These are phyloP conservation scores for Gordius sp. DNA, from an alignment of 2,888 invertebrate genomes.

Conservation along the genomic window DNA sequence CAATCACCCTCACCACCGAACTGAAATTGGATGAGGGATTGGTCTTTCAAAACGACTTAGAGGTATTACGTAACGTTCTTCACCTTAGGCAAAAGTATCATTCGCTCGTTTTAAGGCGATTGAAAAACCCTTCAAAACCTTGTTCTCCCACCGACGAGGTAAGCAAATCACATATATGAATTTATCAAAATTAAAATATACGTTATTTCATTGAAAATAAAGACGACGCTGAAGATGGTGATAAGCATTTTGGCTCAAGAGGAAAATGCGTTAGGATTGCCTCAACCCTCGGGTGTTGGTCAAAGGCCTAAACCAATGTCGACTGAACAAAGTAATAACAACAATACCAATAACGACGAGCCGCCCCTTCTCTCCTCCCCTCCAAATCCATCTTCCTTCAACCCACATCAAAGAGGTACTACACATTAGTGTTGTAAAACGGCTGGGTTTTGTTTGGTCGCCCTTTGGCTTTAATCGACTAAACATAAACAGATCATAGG, in stretches of 20 bases:
- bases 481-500: too few relatives aligned
- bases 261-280: constrained; percentile 42
- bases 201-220: neutral
- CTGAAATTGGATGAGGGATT: constrained; percentile 1
- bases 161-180: constrained; percentile 35
- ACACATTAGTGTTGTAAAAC: too few relatives aligned
- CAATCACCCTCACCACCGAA: too few relatives aligned
- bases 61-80: constrained; percentile 25
- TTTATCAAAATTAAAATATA: constrained; percentile 29
- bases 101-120: constrained; percentile 38
- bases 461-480: too few relatives aligned
- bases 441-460: too few relatives aligned
- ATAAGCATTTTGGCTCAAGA: constrained; percentile 43
- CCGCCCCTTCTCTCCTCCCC: too few relatives aligned
- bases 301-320: constrained; percentile 44
- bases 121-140: constrained; percentile 29
- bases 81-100: constrained; percentile 47
- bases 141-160: constrained; percentile 38
- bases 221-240: neutral
- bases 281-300: constrained; percentile 46
- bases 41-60: neutral
- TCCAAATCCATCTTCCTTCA: too few relatives aligned
- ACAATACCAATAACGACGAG: neutral
- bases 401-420: too few relatives aligned
- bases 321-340: constrained; percentile 28